phyloP scores from a whole-genome alignment of 2,888 invertebrate genomes.

The Drosophila quasianomalipes region DNA sequence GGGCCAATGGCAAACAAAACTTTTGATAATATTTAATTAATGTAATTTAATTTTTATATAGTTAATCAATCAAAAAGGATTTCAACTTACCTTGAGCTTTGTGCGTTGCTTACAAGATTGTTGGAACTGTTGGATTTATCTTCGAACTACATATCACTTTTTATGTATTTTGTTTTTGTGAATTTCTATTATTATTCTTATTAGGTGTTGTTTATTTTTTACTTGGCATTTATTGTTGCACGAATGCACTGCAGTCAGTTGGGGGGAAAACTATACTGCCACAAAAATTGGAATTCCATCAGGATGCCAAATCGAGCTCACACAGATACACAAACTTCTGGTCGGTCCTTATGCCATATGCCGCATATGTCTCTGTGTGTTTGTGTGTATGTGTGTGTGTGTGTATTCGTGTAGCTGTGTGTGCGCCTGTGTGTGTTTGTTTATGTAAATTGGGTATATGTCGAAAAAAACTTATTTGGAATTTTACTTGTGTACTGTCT shows the following conservation, averaged over 20 bases:
- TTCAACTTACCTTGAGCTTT: conserved; percentile 59
- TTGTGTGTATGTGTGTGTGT: conserved; percentile 19
- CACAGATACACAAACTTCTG: conserved; percentile 39
- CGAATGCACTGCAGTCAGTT: conserved; percentile 4
- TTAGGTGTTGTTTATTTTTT: conserved; percentile 7
- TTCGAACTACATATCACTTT: conserved; percentile 59
- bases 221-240: conserved; percentile 20
- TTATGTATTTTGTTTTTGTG: conserved; percentile 26
- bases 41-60: not conserved
- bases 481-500: conserved; percentile 31
- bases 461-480: conserved; percentile 30
- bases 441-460: not conserved
- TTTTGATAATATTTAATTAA: not conserved
- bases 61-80: conserved; percentile 1
- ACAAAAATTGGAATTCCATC: conserved; percentile 13
- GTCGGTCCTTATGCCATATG: conserved; percentile 47
- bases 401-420: conserved; percentile 11
- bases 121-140: conserved; percentile 31
- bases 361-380: conserved; percentile 8
- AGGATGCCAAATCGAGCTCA: conserved; percentile 28
- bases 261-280: conserved; percentile 28
- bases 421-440: conserved; percentile 8
- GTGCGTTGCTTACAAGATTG: conserved; percentile 47
- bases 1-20: not conserved
- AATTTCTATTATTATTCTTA: conserved; percentile 13